These are phyloP conservation scores for Oenanthe oenanthe DNA, from an alignment of 2,113 vertebrate genomes.

Conservation along the genomic window DNA sequence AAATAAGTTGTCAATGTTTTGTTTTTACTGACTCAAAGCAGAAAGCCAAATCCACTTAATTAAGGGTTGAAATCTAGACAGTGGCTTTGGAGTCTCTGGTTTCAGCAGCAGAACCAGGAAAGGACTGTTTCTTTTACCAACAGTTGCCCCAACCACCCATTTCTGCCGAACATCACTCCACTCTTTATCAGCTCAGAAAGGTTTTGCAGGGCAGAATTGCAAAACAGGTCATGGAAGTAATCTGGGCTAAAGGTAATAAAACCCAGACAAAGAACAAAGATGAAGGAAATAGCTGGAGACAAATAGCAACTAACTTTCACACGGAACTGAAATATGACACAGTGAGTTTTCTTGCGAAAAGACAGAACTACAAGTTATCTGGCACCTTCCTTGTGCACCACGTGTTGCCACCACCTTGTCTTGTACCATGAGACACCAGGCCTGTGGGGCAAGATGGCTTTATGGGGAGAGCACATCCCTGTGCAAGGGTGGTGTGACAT, in stretches of 20 bases:
- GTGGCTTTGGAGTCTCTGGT: neutral
- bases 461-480: neutral
- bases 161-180: neutral
- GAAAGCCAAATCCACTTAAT: constrained; percentile 7
- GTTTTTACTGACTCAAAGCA: neutral
- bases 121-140: neutral
- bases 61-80: neutral
- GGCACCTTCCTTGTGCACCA: neutral
- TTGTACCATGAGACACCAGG: neutral
- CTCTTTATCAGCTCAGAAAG: neutral
- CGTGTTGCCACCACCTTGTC: neutral
- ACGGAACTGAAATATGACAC: neutral
- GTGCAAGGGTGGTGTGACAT: neutral
- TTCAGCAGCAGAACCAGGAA: neutral
- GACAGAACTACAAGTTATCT: neutral
- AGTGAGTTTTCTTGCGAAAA: neutral
- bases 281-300: neutral
- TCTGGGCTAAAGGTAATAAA: neutral
- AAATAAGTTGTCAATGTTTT: constrained; percentile 9
- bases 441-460: neutral
- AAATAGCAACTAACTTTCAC: neutral
- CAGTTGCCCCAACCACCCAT: neutral
- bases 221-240: neutral
- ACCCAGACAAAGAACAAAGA: neutral
- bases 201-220: neutral